Evolutionary conservation across 2,888 invertebrate species (phyloP).

Genomic region (Parapristionchus giblindavisi): DNA sequence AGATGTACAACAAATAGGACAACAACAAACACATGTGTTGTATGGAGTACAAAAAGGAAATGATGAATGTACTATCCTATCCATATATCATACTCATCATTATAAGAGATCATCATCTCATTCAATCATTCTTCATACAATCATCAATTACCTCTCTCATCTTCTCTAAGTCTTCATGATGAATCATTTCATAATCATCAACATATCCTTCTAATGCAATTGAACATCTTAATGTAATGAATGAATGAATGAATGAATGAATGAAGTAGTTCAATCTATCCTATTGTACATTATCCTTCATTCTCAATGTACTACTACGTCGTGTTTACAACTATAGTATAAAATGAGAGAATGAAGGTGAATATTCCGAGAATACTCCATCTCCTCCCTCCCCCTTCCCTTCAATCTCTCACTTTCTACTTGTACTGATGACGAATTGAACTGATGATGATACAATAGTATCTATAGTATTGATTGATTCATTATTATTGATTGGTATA

Average conservation of each 20-base stretch:
- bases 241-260: background rate
- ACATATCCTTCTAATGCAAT: background rate
- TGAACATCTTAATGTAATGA: background rate
- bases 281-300: too few relatives aligned
- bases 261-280: too few relatives aligned
- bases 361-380: too few relatives aligned
- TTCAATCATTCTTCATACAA: constrained; percentile 16
- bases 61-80: too few relatives aligned
- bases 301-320: too few relatives aligned
- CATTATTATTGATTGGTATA: background rate
- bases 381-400: too few relatives aligned
- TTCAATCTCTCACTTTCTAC: constrained; percentile 11
- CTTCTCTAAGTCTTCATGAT: background rate
- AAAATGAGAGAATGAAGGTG: too few relatives aligned
- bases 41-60: constrained; percentile 1
- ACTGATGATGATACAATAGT: background rate
- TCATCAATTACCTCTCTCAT: background rate
- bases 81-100: too few relatives aligned
- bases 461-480: background rate
- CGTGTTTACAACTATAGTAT: too few relatives aligned
- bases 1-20: constrained; percentile 8
- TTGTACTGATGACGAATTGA: constrained; percentile 12
- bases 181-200: background rate
- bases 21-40: constrained; percentile 31
- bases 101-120: constrained; percentile 31